Conservation (phyloP, 2,888 invertebrate genomes). For the Opisthograptis luteolata region DNA sequence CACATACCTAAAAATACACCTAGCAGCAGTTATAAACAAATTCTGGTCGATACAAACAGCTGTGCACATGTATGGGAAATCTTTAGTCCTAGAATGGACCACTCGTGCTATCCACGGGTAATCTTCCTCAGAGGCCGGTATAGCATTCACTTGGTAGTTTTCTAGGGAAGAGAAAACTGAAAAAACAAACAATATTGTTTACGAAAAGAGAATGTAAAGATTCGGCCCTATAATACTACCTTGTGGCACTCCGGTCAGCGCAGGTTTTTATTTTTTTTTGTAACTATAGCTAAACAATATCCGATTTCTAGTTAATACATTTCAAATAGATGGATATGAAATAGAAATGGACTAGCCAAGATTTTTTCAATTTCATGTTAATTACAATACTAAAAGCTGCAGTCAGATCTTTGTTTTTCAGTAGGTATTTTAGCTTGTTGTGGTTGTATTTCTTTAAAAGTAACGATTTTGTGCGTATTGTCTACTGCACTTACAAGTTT, state of each 20-base stretch:
- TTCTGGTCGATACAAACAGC: conserved; percentile 54
- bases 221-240: not conserved
- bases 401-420: no score
- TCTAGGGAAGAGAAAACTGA: conserved; percentile 55
- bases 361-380: no score
- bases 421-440: no score
- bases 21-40: conserved; percentile 64
- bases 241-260: not conserved
- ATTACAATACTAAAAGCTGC: no score
- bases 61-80: conserved; percentile 57
- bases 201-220: not conserved
- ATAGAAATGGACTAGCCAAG: no score
- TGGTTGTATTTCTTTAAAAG: no score
- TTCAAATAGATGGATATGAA: no score
- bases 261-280: no score
- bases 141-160: conserved; percentile 51
- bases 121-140: conserved; percentile 24
- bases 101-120: conserved; percentile 66
- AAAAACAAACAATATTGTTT: conserved; percentile 9
- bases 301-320: no score
- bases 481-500: conserved; percentile 44
- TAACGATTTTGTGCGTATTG: not conserved
- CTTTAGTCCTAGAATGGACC: conserved; percentile 48
- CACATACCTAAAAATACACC: conserved; percentile 56
- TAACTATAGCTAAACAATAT: no score